Evolutionary conservation across 2,797 vertebrate species (phyloP).

Genomic region (Poeciliopsis infans): DNA sequence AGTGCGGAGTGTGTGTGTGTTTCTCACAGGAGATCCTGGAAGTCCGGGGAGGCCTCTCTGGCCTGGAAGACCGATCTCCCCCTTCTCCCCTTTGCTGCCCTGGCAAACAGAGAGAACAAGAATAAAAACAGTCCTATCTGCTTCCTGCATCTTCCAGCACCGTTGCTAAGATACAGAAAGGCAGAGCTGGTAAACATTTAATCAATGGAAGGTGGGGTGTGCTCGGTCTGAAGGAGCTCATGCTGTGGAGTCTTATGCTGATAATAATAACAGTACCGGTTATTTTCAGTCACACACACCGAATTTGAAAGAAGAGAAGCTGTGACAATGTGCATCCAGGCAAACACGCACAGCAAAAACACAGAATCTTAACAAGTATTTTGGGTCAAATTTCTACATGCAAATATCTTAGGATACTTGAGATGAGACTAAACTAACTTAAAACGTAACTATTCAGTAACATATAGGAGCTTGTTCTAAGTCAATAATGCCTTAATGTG

Average conservation of each 20-base stretch:
- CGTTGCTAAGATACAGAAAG: conserved; percentile 72
- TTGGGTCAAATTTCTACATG: no score
- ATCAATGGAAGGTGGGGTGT: conserved; percentile 51
- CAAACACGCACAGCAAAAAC: background rate
- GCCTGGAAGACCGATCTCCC: conserved; percentile 81
- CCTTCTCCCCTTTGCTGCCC: conserved; percentile 81
- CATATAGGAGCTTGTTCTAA: no score
- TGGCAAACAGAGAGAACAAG: conserved; percentile 66
- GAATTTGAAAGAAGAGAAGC: background rate
- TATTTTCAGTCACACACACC: background rate
- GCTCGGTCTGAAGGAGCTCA: conserved; percentile 24
- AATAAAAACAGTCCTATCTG: conserved; percentile 61
- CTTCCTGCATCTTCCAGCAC: conserved; percentile 41
- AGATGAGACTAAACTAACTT: no score
- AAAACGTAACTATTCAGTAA: no score
- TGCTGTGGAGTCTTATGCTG: conserved; percentile 2
- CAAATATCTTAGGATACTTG: no score
- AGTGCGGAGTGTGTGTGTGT: background rate
- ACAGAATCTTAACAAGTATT: no score
- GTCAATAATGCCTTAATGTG: no score
- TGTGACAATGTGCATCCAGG: background rate
- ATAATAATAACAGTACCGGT: background rate
- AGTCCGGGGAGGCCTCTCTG: conserved; percentile 78
- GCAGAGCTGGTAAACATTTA: conserved; percentile 53
- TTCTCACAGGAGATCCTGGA: conserved; percentile 73